Percentiles rank a stretch among this genome's conserved stretches.
phyloP scores from a whole-genome alignment of 1,140 invertebrate species.

The Heliconius himera region DNA sequence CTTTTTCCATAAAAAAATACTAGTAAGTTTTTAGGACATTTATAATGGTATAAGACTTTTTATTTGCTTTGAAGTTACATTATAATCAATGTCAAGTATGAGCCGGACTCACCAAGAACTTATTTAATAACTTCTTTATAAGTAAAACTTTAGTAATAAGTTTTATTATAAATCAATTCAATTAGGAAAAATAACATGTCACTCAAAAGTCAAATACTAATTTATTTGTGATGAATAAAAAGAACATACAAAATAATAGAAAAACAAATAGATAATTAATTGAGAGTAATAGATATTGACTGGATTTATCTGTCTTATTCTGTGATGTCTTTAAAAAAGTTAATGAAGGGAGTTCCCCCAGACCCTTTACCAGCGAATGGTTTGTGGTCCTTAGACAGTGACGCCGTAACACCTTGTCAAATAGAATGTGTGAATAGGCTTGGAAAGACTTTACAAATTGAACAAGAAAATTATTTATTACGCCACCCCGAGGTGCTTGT shows the following conservation, averaged over 20 bases:
- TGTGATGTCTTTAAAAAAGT: conserved; percentile 53
- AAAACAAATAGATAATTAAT: too few relatives aligned
- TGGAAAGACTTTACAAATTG: conserved; percentile 56
- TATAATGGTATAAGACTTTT: too few relatives aligned
- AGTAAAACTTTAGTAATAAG: too few relatives aligned
- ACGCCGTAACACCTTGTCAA: conserved; percentile 53
- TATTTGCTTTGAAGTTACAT: too few relatives aligned
- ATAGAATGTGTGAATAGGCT: conserved; percentile 50
- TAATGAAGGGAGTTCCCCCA: conserved; percentile 54
- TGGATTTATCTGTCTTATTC: too few relatives aligned
- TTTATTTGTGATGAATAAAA: too few relatives aligned
- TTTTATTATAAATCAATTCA: not conserved
- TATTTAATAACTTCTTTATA: too few relatives aligned
- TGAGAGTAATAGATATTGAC: too few relatives aligned
- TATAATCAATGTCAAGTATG: too few relatives aligned
- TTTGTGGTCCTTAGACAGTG: conserved; percentile 50
- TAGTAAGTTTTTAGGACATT: too few relatives aligned
- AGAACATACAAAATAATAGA: not conserved
- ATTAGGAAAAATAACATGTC: not conserved
- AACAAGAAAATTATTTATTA: conserved; percentile 62
- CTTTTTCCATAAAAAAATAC: too few relatives aligned
- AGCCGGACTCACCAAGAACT: not conserved
- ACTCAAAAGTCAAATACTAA: not conserved
- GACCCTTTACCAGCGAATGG: conserved; percentile 51
- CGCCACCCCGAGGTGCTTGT: conserved; percentile 56